These are phyloP conservation scores for Cotesia chilonis DNA, from an alignment of 1,140 invertebrate genomes.

Conservation along the genomic window DNA sequence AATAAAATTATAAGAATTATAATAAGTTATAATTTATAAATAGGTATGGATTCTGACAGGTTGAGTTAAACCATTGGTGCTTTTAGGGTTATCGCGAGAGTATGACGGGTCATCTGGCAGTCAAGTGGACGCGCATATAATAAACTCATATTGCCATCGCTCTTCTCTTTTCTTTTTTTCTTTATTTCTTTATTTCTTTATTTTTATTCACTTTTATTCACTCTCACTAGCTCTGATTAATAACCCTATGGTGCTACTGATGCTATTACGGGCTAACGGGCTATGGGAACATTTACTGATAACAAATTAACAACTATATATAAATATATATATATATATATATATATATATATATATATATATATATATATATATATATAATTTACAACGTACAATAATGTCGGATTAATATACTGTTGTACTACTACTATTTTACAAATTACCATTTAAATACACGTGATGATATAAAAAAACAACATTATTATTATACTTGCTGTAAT, in stretches of 20 bases:
- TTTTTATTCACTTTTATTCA: slow-evolving; percentile 19
- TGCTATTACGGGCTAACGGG: slow-evolving; percentile 56
- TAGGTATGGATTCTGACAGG: slow-evolving; percentile 62
- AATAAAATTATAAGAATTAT: slow-evolving; percentile 38
- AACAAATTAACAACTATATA: slow-evolving; percentile 54
- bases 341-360: too few relatives aligned
- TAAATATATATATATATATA: too few relatives aligned
- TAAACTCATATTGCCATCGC: slow-evolving; percentile 43
- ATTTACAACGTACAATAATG: neutral
- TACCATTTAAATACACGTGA: neutral
- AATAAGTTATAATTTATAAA: slow-evolving; percentile 59
- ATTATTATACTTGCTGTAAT: too few relatives aligned
- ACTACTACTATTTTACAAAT: neutral
- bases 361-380: too few relatives aligned
- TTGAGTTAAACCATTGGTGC: slow-evolving; percentile 62
- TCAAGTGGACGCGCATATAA: slow-evolving; percentile 60
- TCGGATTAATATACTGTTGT: neutral
- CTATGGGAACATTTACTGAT: slow-evolving; percentile 62
- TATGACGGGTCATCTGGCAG: slow-evolving; percentile 66
- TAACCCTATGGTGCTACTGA: slow-evolving; percentile 56
- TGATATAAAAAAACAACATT: neutral
- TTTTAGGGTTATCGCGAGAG: slow-evolving; percentile 65
- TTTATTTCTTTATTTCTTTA: slow-evolving; percentile 28
- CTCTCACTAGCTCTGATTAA: slow-evolving; percentile 44
- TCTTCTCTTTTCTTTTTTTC: too few relatives aligned